Evolutionary conservation across 2,797 vertebrate genomes (phyloP), one percentile per base, ranked within the genome.

Genomic region (Mareca strepera): DNA sequence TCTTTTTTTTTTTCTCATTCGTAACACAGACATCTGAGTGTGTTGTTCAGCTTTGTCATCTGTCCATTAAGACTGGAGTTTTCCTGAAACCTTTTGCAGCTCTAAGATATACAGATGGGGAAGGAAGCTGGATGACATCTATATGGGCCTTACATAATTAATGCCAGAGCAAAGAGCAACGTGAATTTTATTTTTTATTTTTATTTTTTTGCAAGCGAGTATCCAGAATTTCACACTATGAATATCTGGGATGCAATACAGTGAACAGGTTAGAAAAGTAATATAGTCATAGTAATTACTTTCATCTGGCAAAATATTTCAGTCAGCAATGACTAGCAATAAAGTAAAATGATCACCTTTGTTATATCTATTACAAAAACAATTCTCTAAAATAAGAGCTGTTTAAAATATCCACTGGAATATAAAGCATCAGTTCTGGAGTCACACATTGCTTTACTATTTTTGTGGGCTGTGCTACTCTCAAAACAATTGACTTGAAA

Each of bases 271-370:
- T 96, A 95, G 90, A 80, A 94, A 97, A 96, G 96, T 93, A 96
- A 96, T 95, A 76, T 10, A 95, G 96, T 91, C 90, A 79, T n/a
- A 96, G 96, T 96, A 97, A 98, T 98, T 98, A 97, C 95, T 96
- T 98, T 97, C 81, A 97, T 97, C 90, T 97, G 95, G 94, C 86
- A 97, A 97, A 97, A 94, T 95, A 96, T 95, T 97, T 97, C 94
- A 80, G 93, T 97, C 96, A 97, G 96, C 73, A 96, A 87, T 94
- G 96, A 90, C 14, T 91, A 90, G 92, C 96, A 96, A 79, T 96
- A 97, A 97, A 95, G 90, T 86, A 95, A 97, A 97, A 97, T 95
- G 90, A 94, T 97, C 92, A 95, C 95, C 94, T 96, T 94, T 97
- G 92, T 86, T 96, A 28, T 97, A 96, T 95, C 95, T 97, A 92